phyloP scores from a whole-genome alignment of 2,888 invertebrate genomes.

The Rosalia funebris region DNA sequence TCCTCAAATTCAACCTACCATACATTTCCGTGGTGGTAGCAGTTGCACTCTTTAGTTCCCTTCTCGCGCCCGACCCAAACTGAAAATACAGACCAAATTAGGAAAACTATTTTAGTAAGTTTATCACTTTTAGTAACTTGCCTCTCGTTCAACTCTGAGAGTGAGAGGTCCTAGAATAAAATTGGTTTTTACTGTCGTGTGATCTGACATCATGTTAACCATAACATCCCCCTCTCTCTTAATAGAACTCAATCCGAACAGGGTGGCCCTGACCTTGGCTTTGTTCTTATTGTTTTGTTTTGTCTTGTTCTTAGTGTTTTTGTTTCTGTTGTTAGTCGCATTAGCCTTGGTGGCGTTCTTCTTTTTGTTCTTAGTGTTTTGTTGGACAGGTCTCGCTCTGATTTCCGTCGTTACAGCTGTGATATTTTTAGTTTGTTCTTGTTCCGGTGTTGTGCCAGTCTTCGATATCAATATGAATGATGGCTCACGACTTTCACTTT shows the following conservation, averaged over 20 bases:
- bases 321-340: slow-evolving; percentile 53
- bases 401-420: slow-evolving; percentile 41
- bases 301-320: slow-evolving; percentile 55
- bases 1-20: slow-evolving; percentile 80
- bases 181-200: slow-evolving; percentile 84
- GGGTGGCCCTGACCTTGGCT: slow-evolving; percentile 78
- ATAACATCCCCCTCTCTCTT: slow-evolving; percentile 83
- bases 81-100: slow-evolving; percentile 53
- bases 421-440: slow-evolving; percentile 36
- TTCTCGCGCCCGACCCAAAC: slow-evolving; percentile 81
- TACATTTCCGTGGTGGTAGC: slow-evolving; percentile 89
- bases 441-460: slow-evolving; percentile 44
- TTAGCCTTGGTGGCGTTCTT: slow-evolving; percentile 23
- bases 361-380: slow-evolving; percentile 31
- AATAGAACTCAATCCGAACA: slow-evolving; percentile 82
- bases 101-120: background rate
- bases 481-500: slow-evolving; percentile 56
- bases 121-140: slow-evolving; percentile 51
- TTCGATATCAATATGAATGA: slow-evolving; percentile 60
- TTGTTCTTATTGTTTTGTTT: slow-evolving; percentile 64
- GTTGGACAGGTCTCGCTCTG: slow-evolving; percentile 8
- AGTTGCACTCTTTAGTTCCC: slow-evolving; percentile 85
- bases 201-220: slow-evolving; percentile 81
- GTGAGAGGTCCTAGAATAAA: slow-evolving; percentile 84
- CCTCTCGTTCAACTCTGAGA: slow-evolving; percentile 82